phyloP scores from a whole-genome alignment of 1,140 invertebrate species.

The Popillia japonica region DNA sequence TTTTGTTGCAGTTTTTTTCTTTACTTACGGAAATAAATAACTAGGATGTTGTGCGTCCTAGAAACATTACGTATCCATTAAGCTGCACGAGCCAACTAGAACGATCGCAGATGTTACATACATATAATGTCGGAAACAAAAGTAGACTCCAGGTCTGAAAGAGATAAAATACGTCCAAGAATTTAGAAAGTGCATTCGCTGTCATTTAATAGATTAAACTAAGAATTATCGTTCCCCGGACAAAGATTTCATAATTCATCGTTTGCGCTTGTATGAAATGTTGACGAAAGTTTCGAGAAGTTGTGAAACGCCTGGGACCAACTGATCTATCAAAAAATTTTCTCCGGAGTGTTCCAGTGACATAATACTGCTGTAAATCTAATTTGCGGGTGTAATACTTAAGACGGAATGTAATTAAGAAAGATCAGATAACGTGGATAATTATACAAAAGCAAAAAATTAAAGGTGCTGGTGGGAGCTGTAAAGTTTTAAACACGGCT shows the following conservation, averaged over 20 bases:
- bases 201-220: conserved; percentile 12
- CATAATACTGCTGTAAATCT: neutral
- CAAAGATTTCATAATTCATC: neutral
- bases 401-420: neutral
- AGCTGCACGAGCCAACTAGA: neutral
- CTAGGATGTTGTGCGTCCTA: neutral
- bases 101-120: neutral
- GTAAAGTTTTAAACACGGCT: too few relatives aligned
- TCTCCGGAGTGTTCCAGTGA: neutral
- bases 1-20: neutral
- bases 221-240: neutral
- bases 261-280: neutral
- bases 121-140: neutral
- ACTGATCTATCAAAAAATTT: neutral
- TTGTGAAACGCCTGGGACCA: neutral
- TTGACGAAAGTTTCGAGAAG: neutral
- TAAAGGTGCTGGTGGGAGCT: too few relatives aligned
- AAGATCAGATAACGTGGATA: neutral
- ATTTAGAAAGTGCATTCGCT: conserved; percentile 17
- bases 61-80: conserved; percentile 23
- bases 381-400: neutral
- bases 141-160: neutral
- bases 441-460: neutral
- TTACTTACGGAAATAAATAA: conserved; percentile 3
- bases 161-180: neutral